A percentile compares a stretch with the other conserved stretches of the same genome.
Conservation (phyloP, 2,113 vertebrate species). For the Plecotus auritus region DNA sequence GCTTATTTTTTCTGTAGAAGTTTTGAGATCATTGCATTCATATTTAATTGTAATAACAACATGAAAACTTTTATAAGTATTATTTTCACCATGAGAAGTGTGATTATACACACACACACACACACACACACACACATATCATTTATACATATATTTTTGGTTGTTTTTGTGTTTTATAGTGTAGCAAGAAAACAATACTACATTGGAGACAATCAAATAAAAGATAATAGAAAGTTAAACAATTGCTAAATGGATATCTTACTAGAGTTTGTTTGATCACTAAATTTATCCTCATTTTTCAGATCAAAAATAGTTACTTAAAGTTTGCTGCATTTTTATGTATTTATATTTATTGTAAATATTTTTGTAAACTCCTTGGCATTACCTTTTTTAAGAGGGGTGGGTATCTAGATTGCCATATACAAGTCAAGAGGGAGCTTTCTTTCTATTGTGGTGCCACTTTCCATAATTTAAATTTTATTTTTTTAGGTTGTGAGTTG, state of each 20-base stretch:
- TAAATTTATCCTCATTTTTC: conserved; percentile 66
- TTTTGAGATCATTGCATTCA: conserved; percentile 91
- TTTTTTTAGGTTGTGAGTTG: background rate
- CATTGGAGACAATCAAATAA: conserved; percentile 72
- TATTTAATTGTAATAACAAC: conserved; percentile 92
- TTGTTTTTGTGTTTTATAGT: conserved; percentile 76
- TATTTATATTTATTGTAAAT: conserved; percentile 51
- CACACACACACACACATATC: background rate
- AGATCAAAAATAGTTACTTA: conserved; percentile 74
- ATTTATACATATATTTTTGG: conserved; percentile 62
- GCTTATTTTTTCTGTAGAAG: conserved; percentile 73
- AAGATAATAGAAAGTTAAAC: conserved; percentile 73
- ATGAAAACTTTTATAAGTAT: conserved; percentile 93
- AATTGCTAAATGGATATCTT: conserved; percentile 71
- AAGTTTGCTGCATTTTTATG: conserved; percentile 47
- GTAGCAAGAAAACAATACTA: conserved; percentile 78
- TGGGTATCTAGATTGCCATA: conserved; percentile 71
- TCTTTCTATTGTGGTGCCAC: conserved; percentile 62
- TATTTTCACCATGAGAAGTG: conserved; percentile 76
- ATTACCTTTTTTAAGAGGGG: conserved; percentile 67
- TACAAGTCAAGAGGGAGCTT: conserved; percentile 65
- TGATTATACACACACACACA: conserved; percentile 39
- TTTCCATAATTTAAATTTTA: conserved; percentile 45
- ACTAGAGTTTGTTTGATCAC: conserved; percentile 65
- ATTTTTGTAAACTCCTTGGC: conserved; percentile 82